phyloP scores from a whole-genome alignment of 2,888 invertebrate genomes.

The Orthosia gothica region DNA sequence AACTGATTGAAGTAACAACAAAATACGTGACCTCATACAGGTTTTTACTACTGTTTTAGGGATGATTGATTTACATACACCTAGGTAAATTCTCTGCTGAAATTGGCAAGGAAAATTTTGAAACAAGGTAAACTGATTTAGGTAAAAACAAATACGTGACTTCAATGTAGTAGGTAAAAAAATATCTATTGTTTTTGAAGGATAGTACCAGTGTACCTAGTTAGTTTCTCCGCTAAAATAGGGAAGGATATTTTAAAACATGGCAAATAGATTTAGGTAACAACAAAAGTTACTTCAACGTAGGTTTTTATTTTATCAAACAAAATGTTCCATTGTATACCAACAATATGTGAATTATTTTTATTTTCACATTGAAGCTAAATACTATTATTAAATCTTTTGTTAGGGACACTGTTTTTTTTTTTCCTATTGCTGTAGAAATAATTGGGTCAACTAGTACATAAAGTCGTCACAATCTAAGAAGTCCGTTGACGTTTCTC shows the following conservation, averaged over 20 bases:
- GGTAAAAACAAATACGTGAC: background rate
- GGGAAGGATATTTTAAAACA: background rate
- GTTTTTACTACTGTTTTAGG: background rate
- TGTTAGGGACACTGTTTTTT: background rate
- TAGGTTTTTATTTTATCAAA: conserved; percentile 17
- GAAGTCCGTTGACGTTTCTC: too few species aligned
- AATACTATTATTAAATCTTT: background rate
- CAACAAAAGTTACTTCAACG: background rate
- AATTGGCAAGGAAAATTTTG: background rate
- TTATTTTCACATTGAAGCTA: background rate
- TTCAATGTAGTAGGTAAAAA: background rate
- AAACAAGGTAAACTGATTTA: background rate
- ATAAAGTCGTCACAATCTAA: too few species aligned
- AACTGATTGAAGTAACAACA: background rate
- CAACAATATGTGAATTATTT: background rate
- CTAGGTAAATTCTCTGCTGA: background rate
- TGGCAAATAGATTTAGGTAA: background rate
- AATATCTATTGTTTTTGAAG: background rate
- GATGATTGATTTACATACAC: background rate
- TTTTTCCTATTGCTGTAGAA: conserved; percentile 9
- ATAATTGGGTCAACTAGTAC: background rate
- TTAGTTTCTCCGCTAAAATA: background rate
- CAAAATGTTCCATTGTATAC: background rate
- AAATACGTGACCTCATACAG: background rate
- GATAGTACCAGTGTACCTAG: background rate